Base-by-base conservation (phyloP, 1,140 invertebrate genomes). In the Zaprionus tsacasi region DNA sequence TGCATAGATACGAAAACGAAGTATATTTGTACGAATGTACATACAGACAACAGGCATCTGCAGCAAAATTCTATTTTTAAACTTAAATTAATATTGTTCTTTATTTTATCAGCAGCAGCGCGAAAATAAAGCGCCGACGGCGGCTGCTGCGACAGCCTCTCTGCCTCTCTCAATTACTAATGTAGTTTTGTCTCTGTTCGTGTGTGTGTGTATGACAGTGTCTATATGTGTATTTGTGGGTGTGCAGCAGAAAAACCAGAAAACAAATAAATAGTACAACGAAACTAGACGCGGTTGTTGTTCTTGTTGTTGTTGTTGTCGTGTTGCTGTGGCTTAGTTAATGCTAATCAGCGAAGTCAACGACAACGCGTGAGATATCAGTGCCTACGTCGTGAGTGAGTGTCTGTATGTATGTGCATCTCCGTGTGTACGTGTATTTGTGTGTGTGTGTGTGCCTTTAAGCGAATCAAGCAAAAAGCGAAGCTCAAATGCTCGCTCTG, bases 1-100 rank as follows among this genome's bases (percentile, higher is more conserved):
- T 36, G 27, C 21, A 33, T 55, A 55, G 52, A 36, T 52, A 52
- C 33, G 48, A 56, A 55, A 60, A 56, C 33, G 27, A 38, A 45
- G 56, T 57, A 68, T 27, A 27, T 33, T 21, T 25, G 45, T 6
- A 15, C 7, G 15, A 17, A 25, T 55, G 52, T 55, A 78, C 69
- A 80, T 81, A 72, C 78, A 85, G 81, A 78, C 80, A 83, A 80
- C 76, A 79, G 78, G 83, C 83, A 88, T 88, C 83, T 88, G 83
- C 83, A 81, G 85, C 78, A 58, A 60, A 88, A 83, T 75, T 88
- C 83, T 88, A 88, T 88, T 88, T 88, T 89, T 88, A 88, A 88
- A 88, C 83, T 88, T 88, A 88, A 88, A 89, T 88, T 88, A 88
- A 88, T 88, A 88, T 88, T 88, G 83, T 88, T 88, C 83, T 88